Evolutionary conservation across 2,113 vertebrate species (phyloP), one percentile per base, ranked within the genome.

Genomic region (Gadus chalcogrammus): DNA sequence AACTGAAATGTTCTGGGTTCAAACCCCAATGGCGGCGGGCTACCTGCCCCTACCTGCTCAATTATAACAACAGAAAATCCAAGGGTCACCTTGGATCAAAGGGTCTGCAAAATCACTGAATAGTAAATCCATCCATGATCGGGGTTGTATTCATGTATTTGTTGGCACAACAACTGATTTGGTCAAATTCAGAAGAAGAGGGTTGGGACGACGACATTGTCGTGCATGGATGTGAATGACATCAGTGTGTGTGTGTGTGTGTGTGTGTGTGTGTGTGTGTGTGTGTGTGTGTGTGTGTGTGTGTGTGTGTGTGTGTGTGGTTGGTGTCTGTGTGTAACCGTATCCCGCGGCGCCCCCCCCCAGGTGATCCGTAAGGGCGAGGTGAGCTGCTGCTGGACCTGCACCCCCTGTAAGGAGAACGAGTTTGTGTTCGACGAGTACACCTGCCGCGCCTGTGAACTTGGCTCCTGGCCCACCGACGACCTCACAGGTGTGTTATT

Each of bases 361-460:
- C 74, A 99, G 97, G 97, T 99, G 52, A 99, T 99, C 79, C 95
- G 97, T 79, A 99, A 99, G 88, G 97, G 97, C 48, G 97, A 99
- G 87, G 97, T 98, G 75, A 99, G 97, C 83, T 99, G 97, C 69
- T 99, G 96, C 22, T 99, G 97, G 97, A 99, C 96, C 2, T 99
- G 97, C 72, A 99, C 97, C 0, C 95, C 93, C 11, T 99, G 97
- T 64, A 99, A 99, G 78, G 97, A 99, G 27, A 99, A 99, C 0
- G 97, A 99, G 77, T 97, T 94, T 64, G 95, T 98, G 28, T 98
- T 90, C 73, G 97, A 99, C 38, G 97, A 99, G 80, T 98, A 98
- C 69, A 99, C 97, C 0, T 99, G 97, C 88, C 94, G 93, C 69
- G 95, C 97, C 0, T 99, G 97, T 77, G 94, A 94, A 15, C 92